Base-by-base conservation (phyloP, 2,113 vertebrate species). In the Emydocephalus ijimae region DNA sequence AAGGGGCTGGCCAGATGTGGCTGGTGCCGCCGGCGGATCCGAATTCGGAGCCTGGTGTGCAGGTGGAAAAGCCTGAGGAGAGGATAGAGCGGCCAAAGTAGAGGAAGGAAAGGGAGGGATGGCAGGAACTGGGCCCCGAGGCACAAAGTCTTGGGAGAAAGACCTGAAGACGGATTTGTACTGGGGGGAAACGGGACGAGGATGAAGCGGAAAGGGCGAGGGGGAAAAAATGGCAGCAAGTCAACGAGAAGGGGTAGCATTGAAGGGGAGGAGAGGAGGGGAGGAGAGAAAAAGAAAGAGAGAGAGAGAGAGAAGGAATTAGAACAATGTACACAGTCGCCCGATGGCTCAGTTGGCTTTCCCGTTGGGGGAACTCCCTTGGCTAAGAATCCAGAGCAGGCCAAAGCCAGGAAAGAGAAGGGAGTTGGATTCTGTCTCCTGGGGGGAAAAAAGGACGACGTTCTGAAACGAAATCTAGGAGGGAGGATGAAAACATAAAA, bases 81-180 rank as follows among this genome's bases (percentile, higher is more conserved):
- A 98, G 94, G 97, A 98, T 95, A 39, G 1, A 43, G 64, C 1
- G 69, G 98, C 98, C 96, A 98, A 98, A 96, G 98, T 95, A 97
- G 98, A 96, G 95, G 97, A 98, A 94, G 98, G 97, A 97, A 98
- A 97, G 97, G 98, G 98, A 88, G 96, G 97, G 95, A 96, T 93
- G 95, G 97, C 93, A 95, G 97, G 97, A 96, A 97, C 96, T 93
- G 96, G 98, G 95, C 95, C 97, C 95, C 96, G 98, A 97, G 98
- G 97, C 96, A 97, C 97, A 97, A 97, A 98, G 94, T 98, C 98
- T 97, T 98, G 98, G 89, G 98, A 98, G 97, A 97, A 98, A 97
- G 98, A 98, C 97, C 98, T 98, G 96, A 98, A 98, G 96, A 98
- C 98, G 8, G 98, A 98, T 85, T 98, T 98, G 95, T 97, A 98